phyloP scores from a whole-genome alignment of 2,113 vertebrate species.

The Chamaea fasciata region DNA sequence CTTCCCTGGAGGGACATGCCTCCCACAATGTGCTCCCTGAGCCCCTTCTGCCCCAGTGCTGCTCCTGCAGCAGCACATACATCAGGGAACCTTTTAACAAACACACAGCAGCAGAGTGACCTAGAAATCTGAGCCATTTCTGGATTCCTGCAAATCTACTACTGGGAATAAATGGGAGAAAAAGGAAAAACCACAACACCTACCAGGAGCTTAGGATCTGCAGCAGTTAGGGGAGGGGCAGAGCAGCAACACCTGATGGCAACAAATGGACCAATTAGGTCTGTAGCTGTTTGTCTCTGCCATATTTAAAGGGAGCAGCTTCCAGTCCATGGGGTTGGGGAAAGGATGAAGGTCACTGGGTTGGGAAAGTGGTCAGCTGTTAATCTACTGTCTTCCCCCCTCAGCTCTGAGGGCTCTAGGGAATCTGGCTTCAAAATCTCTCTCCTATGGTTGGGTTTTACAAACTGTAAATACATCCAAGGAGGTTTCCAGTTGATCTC shows the following conservation, averaged over 20 bases:
- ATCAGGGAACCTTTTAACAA: not conserved
- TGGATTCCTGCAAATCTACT: not conserved
- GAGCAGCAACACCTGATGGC: not conserved
- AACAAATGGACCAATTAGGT: not conserved
- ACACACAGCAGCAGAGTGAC: not conserved
- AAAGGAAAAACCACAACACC: not conserved
- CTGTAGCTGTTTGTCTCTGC: not conserved
- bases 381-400: rapidly evolving
- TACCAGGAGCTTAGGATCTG: not conserved
- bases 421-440: not conserved
- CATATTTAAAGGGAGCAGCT: not conserved
- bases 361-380: not conserved
- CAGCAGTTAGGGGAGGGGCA: not conserved
- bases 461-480: not conserved
- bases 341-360: not conserved
- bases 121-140: not conserved
- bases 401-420: not conserved
- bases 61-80: not conserved
- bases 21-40: not conserved
- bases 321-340: not conserved
- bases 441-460: not conserved
- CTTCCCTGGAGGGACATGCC: rapidly evolving
- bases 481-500: not conserved
- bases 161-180: not conserved
- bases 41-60: not conserved